phyloP scores from a whole-genome alignment of 2,888 invertebrate species.

The Psylliodes chrysocephalus region DNA sequence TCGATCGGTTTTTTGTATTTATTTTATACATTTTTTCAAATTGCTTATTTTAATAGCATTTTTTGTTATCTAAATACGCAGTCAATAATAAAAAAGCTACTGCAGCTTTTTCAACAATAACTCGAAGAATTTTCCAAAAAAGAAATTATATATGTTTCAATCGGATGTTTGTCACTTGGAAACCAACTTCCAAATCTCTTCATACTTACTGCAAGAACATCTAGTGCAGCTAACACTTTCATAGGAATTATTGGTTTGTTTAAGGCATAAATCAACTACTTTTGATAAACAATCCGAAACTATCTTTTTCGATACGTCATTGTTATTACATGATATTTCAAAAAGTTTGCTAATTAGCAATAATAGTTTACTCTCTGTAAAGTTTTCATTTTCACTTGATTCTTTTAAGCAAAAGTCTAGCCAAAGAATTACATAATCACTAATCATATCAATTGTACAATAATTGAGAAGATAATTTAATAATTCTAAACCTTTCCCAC shows the following conservation, averaged over 20 bases:
- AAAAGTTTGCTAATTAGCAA: constrained; percentile 37
- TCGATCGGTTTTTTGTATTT: too few species aligned
- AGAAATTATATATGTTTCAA: constrained; percentile 47
- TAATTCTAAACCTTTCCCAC: constrained; percentile 46
- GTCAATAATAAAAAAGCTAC: constrained; percentile 43
- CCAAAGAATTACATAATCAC: constrained; percentile 46
- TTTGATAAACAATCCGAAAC: constrained; percentile 46
- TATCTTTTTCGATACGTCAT: constrained; percentile 49
- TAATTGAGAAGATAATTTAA: too few species aligned
- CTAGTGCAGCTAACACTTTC: constrained; percentile 42
- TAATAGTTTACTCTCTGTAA: constrained; percentile 47
- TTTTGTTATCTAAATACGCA: too few species aligned
- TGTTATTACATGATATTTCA: too few species aligned
- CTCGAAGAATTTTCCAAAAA: constrained; percentile 28
- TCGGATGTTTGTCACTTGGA: constrained; percentile 40
- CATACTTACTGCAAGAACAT: constrained; percentile 44
- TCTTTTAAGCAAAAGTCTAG: constrained; percentile 43
- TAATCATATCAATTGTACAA: constrained; percentile 36
- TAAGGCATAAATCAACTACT: constrained; percentile 47
- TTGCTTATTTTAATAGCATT: too few species aligned
- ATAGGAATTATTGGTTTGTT: constrained; percentile 30
- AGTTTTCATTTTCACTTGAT: constrained; percentile 40
- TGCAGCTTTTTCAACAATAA: constrained; percentile 44
- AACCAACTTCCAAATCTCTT: constrained; percentile 47
- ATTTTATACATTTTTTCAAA: too few species aligned